phyloP scores from a whole-genome alignment of 2,113 vertebrate species.

The Conger conger region DNA sequence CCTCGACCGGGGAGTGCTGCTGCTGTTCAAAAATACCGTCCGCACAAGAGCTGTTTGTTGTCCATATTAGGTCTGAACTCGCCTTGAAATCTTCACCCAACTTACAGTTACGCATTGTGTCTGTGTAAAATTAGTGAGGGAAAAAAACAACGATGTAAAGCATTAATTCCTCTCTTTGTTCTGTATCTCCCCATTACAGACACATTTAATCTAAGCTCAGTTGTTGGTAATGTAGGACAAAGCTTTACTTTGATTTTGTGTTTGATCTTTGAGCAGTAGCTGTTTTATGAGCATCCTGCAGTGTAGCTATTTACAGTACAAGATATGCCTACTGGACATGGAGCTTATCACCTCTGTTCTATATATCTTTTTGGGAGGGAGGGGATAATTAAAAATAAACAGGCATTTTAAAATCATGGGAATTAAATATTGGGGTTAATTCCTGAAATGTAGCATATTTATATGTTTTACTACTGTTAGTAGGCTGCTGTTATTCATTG shows the following conservation, averaged over 20 bases:
- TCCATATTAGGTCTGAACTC: constrained; percentile 70
- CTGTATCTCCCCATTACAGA: neutral
- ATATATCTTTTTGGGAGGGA: neutral
- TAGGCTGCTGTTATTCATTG: no score
- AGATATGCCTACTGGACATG: neutral
- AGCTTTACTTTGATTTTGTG: neutral
- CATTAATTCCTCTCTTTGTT: neutral
- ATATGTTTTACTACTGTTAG: neutral
- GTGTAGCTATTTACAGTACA: neutral
- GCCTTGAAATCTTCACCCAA: constrained; percentile 45
- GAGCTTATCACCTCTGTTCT: neutral
- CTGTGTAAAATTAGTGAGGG: constrained; percentile 44
- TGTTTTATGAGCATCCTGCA: neutral
- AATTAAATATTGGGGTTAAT: neutral
- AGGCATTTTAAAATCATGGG: no score
- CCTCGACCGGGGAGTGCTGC: constrained; percentile 48
- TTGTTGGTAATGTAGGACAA: neutral
- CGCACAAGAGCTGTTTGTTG: constrained; percentile 62
- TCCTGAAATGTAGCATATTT: neutral
- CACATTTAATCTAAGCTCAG: neutral
- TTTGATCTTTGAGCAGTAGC: neutral
- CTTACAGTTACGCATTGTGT: constrained; percentile 42
- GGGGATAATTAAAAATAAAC: neutral
- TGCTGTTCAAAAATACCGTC: constrained; percentile 52
- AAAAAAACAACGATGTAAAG: neutral